Percentiles rank a stretch among this genome's conserved stretches.
phyloP scores from a whole-genome alignment of 2,888 invertebrate genomes.

The Desoria tigrina region DNA sequence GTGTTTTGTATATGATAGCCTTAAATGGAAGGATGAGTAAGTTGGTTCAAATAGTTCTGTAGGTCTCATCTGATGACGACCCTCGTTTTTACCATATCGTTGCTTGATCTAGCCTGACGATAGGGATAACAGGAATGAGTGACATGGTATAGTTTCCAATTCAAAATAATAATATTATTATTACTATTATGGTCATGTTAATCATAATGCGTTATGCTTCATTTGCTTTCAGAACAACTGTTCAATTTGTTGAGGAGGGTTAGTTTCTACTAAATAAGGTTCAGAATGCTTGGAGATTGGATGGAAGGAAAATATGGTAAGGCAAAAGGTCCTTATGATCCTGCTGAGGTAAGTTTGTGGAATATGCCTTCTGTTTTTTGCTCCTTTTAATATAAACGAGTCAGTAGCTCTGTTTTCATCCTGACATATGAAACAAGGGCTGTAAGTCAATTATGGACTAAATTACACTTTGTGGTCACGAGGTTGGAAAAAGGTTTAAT shows the following conservation, averaged over 20 bases:
- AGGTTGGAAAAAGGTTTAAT: constrained; percentile 7
- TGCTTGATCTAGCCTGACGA: not conserved
- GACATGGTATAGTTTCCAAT: not conserved
- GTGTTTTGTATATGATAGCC: constrained; percentile 40
- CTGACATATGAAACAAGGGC: too few species aligned
- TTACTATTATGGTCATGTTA: not conserved
- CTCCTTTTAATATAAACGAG: not conserved
- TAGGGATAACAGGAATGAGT: not conserved
- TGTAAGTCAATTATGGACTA: not conserved
- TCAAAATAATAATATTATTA: constrained; percentile 3
- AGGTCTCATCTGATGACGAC: not conserved
- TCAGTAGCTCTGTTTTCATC: too few species aligned
- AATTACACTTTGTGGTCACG: constrained; percentile 1
- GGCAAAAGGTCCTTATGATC: constrained; percentile 1
- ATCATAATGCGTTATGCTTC: not conserved
- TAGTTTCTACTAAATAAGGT: too few species aligned
- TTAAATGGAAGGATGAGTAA: constrained; percentile 47
- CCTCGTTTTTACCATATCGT: not conserved
- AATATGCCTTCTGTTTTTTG: constrained; percentile 4
- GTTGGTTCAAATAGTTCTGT: constrained; percentile 6
- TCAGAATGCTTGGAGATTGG: too few species aligned
- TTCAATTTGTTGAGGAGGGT: too few species aligned
- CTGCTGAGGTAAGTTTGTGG: constrained; percentile 9
- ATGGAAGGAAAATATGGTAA: too few species aligned
- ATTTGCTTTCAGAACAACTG: not conserved